Evolutionary conservation across 2,113 vertebrate species (phyloP).

Genomic region (Solea senegalensis): DNA sequence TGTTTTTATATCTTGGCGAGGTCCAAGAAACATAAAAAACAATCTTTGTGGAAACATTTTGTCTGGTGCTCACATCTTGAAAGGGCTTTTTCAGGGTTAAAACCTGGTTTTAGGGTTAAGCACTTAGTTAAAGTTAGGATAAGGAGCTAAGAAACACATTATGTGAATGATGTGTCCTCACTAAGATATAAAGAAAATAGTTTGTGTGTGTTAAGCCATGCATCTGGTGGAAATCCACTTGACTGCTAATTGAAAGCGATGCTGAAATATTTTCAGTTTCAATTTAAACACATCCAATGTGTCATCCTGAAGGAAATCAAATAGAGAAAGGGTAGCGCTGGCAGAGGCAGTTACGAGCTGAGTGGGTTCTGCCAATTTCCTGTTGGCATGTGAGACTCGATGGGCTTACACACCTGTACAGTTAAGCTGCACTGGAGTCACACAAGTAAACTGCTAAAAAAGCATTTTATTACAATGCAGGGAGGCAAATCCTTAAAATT

Average conservation of each 20-base stretch:
- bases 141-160: too few relatives aligned
- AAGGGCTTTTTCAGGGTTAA: too few relatives aligned
- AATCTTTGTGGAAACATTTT: conserved; percentile 39
- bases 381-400: conserved; percentile 15
- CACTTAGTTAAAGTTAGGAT: too few relatives aligned
- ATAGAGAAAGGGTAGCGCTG: conserved; percentile 39
- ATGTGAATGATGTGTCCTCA: too few relatives aligned
- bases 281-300: conserved; percentile 58
- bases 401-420: conserved; percentile 18
- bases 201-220: background rate
- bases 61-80: conserved; percentile 23
- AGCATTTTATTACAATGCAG: background rate
- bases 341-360: conserved; percentile 29
- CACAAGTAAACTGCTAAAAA: conserved; percentile 3
- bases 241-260: conserved; percentile 43
- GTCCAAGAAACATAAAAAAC: too few relatives aligned
- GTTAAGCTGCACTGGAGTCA: conserved; percentile 31
- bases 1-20: too few relatives aligned
- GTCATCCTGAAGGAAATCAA: conserved; percentile 65
- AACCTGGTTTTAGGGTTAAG: too few relatives aligned
- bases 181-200: too few relatives aligned
- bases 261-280: conserved; percentile 59
- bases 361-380: conserved; percentile 35
- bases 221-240: conserved; percentile 44
- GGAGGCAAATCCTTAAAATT: background rate